phyloP scores from a whole-genome alignment of 2,888 invertebrate genomes.

The Aphodius granarius region DNA sequence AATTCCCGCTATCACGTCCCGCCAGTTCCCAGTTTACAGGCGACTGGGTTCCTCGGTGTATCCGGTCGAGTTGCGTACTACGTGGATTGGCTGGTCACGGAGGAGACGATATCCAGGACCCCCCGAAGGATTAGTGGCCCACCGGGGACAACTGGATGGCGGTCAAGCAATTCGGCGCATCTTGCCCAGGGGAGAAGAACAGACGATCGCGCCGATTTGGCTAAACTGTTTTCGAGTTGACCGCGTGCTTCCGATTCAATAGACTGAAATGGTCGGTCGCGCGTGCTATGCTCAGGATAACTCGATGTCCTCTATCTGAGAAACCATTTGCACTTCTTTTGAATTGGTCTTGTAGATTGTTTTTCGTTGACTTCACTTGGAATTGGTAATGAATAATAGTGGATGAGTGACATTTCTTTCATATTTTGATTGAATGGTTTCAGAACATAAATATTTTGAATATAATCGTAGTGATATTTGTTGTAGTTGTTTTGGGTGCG shows the following conservation, averaged over 20 bases:
- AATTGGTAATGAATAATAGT: too few species aligned
- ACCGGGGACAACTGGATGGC: constrained; percentile 2
- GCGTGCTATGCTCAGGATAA: neutral
- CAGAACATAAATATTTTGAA: too few species aligned
- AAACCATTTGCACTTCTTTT: neutral
- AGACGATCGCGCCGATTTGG: constrained; percentile 5
- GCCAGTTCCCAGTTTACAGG: constrained; percentile 50
- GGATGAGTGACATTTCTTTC: too few species aligned
- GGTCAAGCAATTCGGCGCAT: neutral
- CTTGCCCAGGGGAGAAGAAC: neutral
- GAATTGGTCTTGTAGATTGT: too few species aligned
- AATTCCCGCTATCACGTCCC: constrained; percentile 54
- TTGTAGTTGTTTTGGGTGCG: too few species aligned
- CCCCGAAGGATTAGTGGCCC: constrained; percentile 11
- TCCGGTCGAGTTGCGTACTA: constrained; percentile 44
- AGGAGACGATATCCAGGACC: constrained; percentile 24
- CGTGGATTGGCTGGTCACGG: constrained; percentile 39
- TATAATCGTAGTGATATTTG: too few species aligned
- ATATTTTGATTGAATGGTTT: too few species aligned
- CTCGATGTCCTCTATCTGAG: neutral
- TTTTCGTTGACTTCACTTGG: too few species aligned
- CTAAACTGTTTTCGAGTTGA: constrained; percentile 10
- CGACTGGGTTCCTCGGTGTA: constrained; percentile 41
- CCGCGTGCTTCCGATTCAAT: neutral
- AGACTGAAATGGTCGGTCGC: neutral